These are phyloP conservation scores for Nymphalis io DNA, from an alignment of 1,140 invertebrate species.

Conservation along the genomic window DNA sequence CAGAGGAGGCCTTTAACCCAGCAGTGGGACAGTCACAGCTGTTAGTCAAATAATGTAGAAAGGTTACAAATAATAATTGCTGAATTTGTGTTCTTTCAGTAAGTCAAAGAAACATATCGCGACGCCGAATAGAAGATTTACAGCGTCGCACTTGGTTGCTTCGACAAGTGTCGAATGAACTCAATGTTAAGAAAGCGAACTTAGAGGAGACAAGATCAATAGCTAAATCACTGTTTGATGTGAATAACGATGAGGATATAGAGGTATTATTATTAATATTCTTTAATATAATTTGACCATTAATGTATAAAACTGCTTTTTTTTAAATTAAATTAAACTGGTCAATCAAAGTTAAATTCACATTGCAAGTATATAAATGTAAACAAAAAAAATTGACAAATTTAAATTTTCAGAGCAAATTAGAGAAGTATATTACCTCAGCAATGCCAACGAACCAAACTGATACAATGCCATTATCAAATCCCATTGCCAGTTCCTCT, in stretches of 20 bases:
- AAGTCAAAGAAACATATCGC: slow-evolving; percentile 48
- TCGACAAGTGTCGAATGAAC: slow-evolving; percentile 48
- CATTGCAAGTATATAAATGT: no score
- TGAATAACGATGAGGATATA: slow-evolving; percentile 41
- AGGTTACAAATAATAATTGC: background rate
- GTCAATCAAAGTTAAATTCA: no score
- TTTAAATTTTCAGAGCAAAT: slow-evolving; percentile 49
- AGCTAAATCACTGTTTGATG: slow-evolving; percentile 49
- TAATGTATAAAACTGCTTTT: no score
- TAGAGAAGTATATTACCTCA: slow-evolving; percentile 49
- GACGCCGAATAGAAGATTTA: slow-evolving; percentile 36
- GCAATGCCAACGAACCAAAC: slow-evolving; percentile 19
- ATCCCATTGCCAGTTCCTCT: slow-evolving; percentile 44
- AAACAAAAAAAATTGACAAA: background rate
- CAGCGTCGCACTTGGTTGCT: slow-evolving; percentile 58
- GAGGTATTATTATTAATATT: slow-evolving; percentile 43
- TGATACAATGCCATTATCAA: slow-evolving; percentile 26
- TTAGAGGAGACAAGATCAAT: slow-evolving; percentile 55
- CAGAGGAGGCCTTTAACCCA: no score
- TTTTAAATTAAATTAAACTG: no score
- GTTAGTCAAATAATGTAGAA: no score
- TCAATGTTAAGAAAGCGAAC: slow-evolving; percentile 50
- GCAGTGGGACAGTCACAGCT: no score
- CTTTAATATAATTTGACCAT: no score
- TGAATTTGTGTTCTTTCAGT: slow-evolving; percentile 43